phyloP scores from a whole-genome alignment of 2,113 vertebrate genomes.

The Anarhynchus alexandrinus region DNA sequence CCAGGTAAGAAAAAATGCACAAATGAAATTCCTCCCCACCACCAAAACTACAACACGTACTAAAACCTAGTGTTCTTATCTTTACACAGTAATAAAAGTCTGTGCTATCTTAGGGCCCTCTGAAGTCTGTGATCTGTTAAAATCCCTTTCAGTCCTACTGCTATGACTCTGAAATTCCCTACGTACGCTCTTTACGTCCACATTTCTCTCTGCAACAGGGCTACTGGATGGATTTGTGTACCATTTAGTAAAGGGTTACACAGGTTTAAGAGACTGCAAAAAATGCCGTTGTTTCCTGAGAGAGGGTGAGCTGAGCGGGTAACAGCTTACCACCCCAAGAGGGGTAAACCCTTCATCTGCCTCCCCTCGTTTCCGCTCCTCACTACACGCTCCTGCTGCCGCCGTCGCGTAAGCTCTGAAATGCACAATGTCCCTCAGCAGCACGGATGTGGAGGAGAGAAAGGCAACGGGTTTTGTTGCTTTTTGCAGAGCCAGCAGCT shows the following conservation, averaged over 20 bases:
- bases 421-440: rapidly evolving
- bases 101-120: not conserved
- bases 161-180: not conserved
- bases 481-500: not conserved
- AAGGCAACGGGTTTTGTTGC: not conserved
- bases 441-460: not conserved
- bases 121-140: not conserved
- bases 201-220: not conserved
- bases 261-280: not conserved
- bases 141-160: not conserved
- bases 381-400: not conserved
- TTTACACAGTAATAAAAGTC: not conserved
- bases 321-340: too few relatives aligned
- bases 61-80: not conserved
- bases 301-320: rapidly evolving
- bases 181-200: rapidly evolving
- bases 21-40: not conserved
- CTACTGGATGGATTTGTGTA: not conserved
- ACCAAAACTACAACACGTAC: not conserved
- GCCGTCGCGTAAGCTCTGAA: rapidly evolving
- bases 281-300: not conserved
- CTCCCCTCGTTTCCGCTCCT: not conserved
- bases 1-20: not conserved
- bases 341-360: not conserved
- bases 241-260: not conserved